These are phyloP conservation scores for Drosophila maculinotata DNA, from an alignment of 2,888 invertebrate genomes.

Conservation along the genomic window DNA sequence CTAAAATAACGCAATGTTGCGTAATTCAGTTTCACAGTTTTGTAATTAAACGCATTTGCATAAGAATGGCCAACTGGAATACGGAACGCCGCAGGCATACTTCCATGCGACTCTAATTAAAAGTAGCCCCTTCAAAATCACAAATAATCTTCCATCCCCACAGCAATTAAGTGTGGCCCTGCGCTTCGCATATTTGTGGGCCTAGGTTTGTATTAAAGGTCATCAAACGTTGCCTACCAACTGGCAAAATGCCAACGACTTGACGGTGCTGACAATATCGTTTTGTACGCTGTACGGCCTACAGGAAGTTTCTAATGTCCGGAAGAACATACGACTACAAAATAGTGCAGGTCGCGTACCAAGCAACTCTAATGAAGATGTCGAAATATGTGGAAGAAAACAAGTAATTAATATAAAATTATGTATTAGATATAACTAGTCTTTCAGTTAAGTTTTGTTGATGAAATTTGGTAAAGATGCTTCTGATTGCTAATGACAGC, in stretches of 20 bases:
- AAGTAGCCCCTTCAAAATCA: slow-evolving; percentile 32
- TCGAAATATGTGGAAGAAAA: not conserved
- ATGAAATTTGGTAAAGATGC: too few species aligned
- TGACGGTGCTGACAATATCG: slow-evolving; percentile 54
- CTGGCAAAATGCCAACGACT: slow-evolving; percentile 27
- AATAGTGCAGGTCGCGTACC: not conserved
- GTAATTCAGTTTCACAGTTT: slow-evolving; percentile 82
- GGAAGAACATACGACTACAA: slow-evolving; percentile 21
- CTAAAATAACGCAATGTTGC: slow-evolving; percentile 78
- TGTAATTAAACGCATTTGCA: slow-evolving; percentile 84
- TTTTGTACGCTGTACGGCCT: slow-evolving; percentile 60
- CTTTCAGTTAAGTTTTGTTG: too few species aligned
- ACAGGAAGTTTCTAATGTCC: slow-evolving; percentile 68
- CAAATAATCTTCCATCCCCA: not conserved
- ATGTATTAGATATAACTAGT: too few species aligned
- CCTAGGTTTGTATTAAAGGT: slow-evolving; percentile 64
- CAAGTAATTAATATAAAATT: too few species aligned
- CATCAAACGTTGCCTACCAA: slow-evolving; percentile 66
- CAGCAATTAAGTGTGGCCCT: slow-evolving; percentile 39
- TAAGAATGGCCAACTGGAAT: slow-evolving; percentile 62
- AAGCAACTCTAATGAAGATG: not conserved
- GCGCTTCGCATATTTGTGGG: not conserved
- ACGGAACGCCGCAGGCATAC: slow-evolving; percentile 63
- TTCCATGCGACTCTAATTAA: slow-evolving; percentile 76
- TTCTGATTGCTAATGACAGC: not conserved